Conservation (phyloP, 2,888 invertebrate genomes). For the Choristoneura rosaceana region DNA sequence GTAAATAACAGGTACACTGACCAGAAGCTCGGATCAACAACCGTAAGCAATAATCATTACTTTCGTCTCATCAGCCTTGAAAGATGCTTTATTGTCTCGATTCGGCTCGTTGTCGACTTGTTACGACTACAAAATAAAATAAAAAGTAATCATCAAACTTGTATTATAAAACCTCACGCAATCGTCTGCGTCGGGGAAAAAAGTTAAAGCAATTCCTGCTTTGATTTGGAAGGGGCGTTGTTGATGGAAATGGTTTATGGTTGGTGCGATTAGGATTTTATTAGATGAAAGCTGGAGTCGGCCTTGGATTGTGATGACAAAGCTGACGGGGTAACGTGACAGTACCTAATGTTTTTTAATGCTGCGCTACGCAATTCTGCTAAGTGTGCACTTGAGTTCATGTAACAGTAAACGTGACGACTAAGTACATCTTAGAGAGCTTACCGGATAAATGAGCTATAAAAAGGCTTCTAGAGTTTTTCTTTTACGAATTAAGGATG, state of each 20-base stretch:
- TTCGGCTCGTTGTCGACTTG: slow-evolving; percentile 82
- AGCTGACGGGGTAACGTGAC: slow-evolving; percentile 17
- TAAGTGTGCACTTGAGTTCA: not conserved
- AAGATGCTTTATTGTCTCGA: slow-evolving; percentile 81
- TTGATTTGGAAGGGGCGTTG: slow-evolving; percentile 54
- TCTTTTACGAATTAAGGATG: no score
- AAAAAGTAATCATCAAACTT: slow-evolving; percentile 76
- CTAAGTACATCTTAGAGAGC: not conserved
- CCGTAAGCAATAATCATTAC: slow-evolving; percentile 82
- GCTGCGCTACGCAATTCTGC: not conserved
- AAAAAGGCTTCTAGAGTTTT: not conserved
- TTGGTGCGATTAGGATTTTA: slow-evolving; percentile 41
- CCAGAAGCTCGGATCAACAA: slow-evolving; percentile 75
- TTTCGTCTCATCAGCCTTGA: slow-evolving; percentile 78
- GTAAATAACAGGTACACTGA: slow-evolving; percentile 62
- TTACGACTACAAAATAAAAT: slow-evolving; percentile 70
- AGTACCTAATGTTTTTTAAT: slow-evolving; percentile 7
- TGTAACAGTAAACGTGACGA: not conserved
- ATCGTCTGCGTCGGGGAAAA: slow-evolving; percentile 61
- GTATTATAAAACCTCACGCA: slow-evolving; percentile 78
- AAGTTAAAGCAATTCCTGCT: slow-evolving; percentile 65
- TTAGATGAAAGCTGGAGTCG: slow-evolving; percentile 36
- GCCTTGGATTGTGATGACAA: slow-evolving; percentile 33
- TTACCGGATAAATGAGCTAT: not conserved
- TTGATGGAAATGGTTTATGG: slow-evolving; percentile 47